These are phyloP conservation scores for Tricholaema leucomelas DNA, from an alignment of 2,113 vertebrate species.

Conservation along the genomic window DNA sequence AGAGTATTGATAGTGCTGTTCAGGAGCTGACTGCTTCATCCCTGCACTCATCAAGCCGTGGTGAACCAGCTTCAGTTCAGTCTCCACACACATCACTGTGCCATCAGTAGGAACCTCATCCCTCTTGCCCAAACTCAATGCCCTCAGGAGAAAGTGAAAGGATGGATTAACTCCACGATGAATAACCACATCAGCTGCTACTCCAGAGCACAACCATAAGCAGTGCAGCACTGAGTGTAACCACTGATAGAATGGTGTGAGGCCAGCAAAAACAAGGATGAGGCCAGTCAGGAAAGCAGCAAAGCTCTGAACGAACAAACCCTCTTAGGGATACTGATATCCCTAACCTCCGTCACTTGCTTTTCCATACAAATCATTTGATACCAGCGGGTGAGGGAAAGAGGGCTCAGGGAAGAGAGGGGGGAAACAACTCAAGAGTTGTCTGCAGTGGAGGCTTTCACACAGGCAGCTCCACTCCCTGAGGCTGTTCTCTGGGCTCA, in stretches of 20 bases:
- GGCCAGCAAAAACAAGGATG: not conserved
- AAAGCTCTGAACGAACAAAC: not conserved
- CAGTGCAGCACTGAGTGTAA: fast-evolving
- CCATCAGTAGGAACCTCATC: not conserved
- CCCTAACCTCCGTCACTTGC: not conserved
- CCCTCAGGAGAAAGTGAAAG: not conserved
- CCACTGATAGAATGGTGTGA: not conserved
- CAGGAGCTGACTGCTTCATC: not conserved
- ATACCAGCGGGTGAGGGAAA: not conserved
- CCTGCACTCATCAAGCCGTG: not conserved
- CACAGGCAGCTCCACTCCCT: not conserved
- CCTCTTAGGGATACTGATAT: too few relatives aligned
- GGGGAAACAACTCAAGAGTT: fast-evolving
- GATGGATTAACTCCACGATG: not conserved
- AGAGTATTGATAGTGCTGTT: not conserved
- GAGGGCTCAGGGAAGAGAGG: not conserved
- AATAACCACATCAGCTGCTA: not conserved
- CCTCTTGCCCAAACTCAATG: not conserved
- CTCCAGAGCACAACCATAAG: not conserved
- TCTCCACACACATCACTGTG: not conserved
- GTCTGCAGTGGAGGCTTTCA: not conserved
- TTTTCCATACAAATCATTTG: not conserved
- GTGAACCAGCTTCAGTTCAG: not conserved
- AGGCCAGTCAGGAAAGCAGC: not conserved
- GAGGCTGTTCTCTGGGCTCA: not conserved